phyloP scores from a whole-genome alignment of 2,113 vertebrate species.

The Plestiodon gilberti region DNA sequence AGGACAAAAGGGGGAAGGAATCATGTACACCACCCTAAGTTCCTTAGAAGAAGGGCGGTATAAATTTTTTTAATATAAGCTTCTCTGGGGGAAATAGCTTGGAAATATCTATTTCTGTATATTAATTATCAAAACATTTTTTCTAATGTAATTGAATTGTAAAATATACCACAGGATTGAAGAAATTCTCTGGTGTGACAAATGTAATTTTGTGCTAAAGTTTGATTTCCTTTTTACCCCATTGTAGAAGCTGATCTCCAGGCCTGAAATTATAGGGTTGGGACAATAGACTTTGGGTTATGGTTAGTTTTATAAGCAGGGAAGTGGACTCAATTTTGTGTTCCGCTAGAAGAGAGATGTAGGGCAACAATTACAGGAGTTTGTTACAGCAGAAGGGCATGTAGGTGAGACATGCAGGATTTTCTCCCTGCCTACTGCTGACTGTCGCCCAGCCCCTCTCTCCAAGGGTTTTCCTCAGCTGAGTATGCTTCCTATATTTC shows the following conservation, averaged over 20 bases:
- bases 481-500: neutral
- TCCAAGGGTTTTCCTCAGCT: neutral
- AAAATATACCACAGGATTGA: no score
- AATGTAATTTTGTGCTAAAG: no score
- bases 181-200: no score
- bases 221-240: no score
- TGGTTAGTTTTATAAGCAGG: no score
- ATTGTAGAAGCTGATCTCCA: no score
- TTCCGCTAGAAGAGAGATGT: neutral
- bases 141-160: neutral
- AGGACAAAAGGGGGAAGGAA: no score
- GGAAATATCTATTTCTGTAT: neutral
- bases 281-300: no score
- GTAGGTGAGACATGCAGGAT: neutral
- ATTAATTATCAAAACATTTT: neutral
- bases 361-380: neutral
- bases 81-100: neutral
- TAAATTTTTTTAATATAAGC: neutral
- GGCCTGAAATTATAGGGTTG: no score
- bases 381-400: neutral
- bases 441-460: neutral
- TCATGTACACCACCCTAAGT: no score
- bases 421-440: neutral
- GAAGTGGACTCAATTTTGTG: neutral
- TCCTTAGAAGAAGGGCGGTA: no score